Conservation (phyloP, 2,113 vertebrate genomes). For the Bungarus multicinctus region DNA sequence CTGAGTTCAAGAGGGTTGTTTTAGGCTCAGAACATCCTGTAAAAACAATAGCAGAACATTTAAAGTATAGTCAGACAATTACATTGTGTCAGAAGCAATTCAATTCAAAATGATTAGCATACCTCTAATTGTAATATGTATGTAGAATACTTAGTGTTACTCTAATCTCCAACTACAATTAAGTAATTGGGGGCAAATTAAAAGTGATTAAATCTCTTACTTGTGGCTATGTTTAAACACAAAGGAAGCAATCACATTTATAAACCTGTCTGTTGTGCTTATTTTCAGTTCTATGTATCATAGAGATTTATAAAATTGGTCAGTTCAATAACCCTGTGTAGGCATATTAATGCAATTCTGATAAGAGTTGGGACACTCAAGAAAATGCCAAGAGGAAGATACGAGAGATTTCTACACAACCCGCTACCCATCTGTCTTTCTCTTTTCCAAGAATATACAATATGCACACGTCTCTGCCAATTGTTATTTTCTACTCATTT, state of each 20-base stretch:
- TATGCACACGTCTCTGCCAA: background rate
- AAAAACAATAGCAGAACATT: background rate
- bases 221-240: background rate
- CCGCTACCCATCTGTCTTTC: background rate
- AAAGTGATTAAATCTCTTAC: background rate
- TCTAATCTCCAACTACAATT: background rate
- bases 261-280: background rate
- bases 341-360: background rate
- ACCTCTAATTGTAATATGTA: background rate
- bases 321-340: background rate
- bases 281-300: background rate
- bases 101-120: background rate
- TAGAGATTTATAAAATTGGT: background rate
- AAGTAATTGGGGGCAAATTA: background rate
- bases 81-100: background rate
- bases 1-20: background rate
- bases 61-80: background rate
- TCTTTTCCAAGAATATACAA: background rate
- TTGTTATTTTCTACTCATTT: background rate
- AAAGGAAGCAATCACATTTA: background rate
- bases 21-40: background rate
- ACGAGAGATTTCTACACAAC: background rate
- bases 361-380: background rate
- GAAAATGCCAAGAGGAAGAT: background rate
- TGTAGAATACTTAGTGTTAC: background rate